Conservation (phyloP, 2,888 invertebrate genomes). For the Drosophila helvetica region DNA sequence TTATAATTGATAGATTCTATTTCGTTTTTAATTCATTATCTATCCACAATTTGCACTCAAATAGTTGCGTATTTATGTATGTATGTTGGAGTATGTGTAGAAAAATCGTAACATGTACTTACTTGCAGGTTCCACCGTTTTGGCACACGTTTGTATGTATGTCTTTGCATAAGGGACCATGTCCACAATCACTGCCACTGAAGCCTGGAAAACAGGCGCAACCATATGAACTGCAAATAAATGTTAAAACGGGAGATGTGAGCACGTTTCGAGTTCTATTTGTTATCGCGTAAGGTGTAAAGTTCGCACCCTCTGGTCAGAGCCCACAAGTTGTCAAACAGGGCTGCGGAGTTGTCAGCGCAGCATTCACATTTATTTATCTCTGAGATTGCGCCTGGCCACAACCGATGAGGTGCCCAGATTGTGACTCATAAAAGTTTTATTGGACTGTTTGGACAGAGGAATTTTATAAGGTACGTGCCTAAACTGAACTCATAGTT, state of each 20-base stretch:
- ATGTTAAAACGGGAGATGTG: slow-evolving; percentile 6
- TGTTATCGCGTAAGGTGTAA: slow-evolving; percentile 18
- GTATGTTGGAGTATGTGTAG: neutral
- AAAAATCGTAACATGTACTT: slow-evolving; percentile 72
- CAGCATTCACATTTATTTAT: slow-evolving; percentile 41
- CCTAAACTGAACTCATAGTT: slow-evolving; percentile 39
- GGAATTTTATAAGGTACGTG: slow-evolving; percentile 49
- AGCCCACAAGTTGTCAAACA: slow-evolving; percentile 49
- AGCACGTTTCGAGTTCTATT: slow-evolving; percentile 31
- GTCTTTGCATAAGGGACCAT: slow-evolving; percentile 91
- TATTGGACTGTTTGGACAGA: slow-evolving; percentile 30
- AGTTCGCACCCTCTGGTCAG: slow-evolving; percentile 13
- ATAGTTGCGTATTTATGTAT: neutral
- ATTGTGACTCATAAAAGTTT: slow-evolving; percentile 41
- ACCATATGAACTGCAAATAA: slow-evolving; percentile 87
- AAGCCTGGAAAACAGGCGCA: slow-evolving; percentile 93
- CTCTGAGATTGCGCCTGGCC: slow-evolving; percentile 31
- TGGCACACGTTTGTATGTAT: slow-evolving; percentile 88
- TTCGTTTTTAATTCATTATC: too few species aligned
- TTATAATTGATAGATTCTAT: too few species aligned
- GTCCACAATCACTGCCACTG: slow-evolving; percentile 90
- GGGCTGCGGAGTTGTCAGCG: slow-evolving; percentile 2
- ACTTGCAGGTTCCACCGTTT: slow-evolving; percentile 95
- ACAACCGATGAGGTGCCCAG: slow-evolving; percentile 20
- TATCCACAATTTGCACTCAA: neutral